These are phyloP conservation scores for Temnopleurus reevesii DNA, from an alignment of 53 echinoderm and acorn worm genomes.

Conservation along the genomic window DNA sequence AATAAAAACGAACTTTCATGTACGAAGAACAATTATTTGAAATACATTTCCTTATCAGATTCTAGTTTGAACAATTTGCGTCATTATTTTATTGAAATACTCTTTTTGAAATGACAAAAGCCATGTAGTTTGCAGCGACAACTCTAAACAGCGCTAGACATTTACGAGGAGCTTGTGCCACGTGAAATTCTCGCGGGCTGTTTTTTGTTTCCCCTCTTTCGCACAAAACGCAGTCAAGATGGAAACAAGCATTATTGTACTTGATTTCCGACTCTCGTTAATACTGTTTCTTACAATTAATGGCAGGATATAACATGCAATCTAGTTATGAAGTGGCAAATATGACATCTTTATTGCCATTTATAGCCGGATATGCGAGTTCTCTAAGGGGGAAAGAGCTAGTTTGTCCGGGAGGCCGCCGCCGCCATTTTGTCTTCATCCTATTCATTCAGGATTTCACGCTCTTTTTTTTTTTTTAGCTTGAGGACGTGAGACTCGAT, in stretches of 20 bases:
- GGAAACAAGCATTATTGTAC: slow-evolving; percentile 7
- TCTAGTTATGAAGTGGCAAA: neutral
- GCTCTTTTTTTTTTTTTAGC: too few relatives aligned
- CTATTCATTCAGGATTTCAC: too few relatives aligned
- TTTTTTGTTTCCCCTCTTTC: neutral
- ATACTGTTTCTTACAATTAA: slow-evolving; percentile 3
- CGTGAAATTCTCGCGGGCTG: neutral
- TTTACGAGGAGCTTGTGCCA: neutral
- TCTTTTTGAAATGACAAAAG: neutral
- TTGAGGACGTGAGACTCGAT: too few relatives aligned
- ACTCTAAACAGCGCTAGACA: neutral
- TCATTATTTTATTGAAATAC: neutral
- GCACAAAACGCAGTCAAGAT: neutral
- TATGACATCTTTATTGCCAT: slow-evolving; percentile 45
- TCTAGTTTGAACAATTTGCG: neutral
- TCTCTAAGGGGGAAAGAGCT: neutral
- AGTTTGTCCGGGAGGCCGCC: neutral
- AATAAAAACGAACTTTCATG: neutral
- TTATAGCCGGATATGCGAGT: neutral
- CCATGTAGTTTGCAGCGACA: neutral
- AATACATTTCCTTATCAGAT: slow-evolving; percentile 3
- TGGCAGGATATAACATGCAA: neutral
- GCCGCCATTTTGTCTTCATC: neutral
- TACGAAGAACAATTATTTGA: slow-evolving; percentile 7
- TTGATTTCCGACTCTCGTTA: slow-evolving; percentile 18